These are phyloP conservation scores for Synanthedon formicaeformis DNA, from an alignment of 2,888 invertebrate species.

Conservation along the genomic window DNA sequence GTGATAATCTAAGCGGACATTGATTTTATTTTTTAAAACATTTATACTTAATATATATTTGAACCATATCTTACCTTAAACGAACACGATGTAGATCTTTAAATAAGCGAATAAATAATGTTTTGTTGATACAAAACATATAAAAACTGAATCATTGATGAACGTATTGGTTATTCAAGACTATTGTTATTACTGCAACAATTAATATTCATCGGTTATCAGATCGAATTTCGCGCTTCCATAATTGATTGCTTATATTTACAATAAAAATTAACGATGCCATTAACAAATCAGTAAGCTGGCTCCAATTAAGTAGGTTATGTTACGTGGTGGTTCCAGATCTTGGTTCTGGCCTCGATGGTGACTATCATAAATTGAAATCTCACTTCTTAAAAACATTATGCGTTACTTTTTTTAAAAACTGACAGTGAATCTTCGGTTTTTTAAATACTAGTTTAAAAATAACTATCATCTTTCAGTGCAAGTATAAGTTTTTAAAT, in stretches of 20 bases:
- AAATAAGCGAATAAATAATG: too few relatives aligned
- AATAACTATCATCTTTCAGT: too few relatives aligned
- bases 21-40: too few relatives aligned
- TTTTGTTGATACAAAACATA: not conserved
- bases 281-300: conserved; percentile 58
- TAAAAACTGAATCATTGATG: not conserved
- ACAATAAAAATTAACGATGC: conserved; percentile 47
- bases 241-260: conserved; percentile 29
- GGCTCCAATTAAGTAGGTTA: conserved; percentile 51
- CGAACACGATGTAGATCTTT: too few relatives aligned
- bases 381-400: conserved; percentile 19
- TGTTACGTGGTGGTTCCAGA: conserved; percentile 37
- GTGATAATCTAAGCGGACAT: too few relatives aligned
- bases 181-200: not conserved
- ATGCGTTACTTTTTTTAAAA: not conserved
- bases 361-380: conserved; percentile 51
- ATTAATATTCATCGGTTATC: not conserved
- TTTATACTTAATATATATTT: too few relatives aligned
- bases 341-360: conserved; percentile 15
- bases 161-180: not conserved
- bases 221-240: not conserved
- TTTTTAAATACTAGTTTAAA: too few relatives aligned
- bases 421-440: too few relatives aligned
- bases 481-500: too few relatives aligned
- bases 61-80: too few relatives aligned